Evolutionary conservation across 2,113 vertebrate species (phyloP).

Genomic region (Chiloscyllium plagiosum): DNA sequence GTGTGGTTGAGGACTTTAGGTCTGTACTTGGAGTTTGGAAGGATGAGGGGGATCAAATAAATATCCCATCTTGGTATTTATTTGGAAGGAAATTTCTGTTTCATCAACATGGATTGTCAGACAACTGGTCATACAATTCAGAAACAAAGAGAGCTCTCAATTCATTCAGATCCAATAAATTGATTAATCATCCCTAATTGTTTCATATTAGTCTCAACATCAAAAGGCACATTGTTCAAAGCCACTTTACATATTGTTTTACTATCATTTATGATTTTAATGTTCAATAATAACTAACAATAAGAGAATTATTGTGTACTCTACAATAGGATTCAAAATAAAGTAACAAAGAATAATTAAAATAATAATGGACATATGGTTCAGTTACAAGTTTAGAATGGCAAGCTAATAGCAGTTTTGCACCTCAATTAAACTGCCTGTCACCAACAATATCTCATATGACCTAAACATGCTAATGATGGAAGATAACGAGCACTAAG

Average conservation of each 20-base stretch:
- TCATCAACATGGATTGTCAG: neutral
- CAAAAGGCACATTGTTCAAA: neutral
- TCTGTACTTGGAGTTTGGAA: too few relatives aligned
- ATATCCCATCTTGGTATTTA: neutral
- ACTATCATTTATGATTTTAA: neutral
- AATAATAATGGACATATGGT: neutral
- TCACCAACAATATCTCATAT: neutral
- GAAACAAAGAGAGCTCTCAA: neutral
- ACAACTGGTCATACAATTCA: neutral
- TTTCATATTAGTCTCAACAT: neutral
- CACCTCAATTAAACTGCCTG: neutral
- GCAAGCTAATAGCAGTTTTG: neutral
- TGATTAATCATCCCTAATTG: neutral
- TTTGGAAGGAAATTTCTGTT: neutral
- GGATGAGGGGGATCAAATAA: too few relatives aligned
- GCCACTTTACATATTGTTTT: neutral
- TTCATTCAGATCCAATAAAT: neutral
- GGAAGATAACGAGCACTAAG: neutral
- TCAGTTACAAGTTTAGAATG: neutral
- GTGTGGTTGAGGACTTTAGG: too few relatives aligned
- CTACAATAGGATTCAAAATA: neutral
- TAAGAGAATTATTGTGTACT: neutral
- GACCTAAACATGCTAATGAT: neutral
- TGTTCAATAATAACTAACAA: neutral
- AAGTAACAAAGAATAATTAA: neutral